A percentile compares a stretch with the other conserved stretches of the same genome.
Conservation (phyloP, 2,888 invertebrate genomes). For the Copidosoma aretas region DNA sequence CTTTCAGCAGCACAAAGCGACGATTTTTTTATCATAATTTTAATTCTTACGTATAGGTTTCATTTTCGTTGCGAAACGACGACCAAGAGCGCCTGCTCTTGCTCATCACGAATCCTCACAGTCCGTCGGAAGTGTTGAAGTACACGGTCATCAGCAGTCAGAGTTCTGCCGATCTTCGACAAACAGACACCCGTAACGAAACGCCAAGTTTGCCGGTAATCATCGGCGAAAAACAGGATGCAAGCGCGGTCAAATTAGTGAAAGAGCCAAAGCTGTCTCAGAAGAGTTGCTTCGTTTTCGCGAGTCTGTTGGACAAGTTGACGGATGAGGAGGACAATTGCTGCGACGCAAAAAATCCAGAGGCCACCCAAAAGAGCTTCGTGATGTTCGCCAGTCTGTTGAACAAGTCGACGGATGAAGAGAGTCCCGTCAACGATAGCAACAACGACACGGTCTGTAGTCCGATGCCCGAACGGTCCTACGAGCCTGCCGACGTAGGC, state of each 20-base stretch:
- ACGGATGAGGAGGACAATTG: neutral
- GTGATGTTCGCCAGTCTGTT: neutral
- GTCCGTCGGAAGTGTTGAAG: slow-evolving; percentile 45
- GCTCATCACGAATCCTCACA: slow-evolving; percentile 48
- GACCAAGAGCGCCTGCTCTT: slow-evolving; percentile 66
- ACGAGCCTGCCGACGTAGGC: slow-evolving; percentile 4
- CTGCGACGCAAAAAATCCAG: neutral
- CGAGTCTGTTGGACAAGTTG: neutral
- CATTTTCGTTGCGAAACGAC: slow-evolving; percentile 75
- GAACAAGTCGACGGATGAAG: neutral
- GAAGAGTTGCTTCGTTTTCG: neutral
- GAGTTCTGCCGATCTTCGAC: too few species aligned
- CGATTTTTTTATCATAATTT: slow-evolving; percentile 7
- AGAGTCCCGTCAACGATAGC: neutral
- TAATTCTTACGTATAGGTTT: slow-evolving; percentile 56
- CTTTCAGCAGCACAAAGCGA: neutral
- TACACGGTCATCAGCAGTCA: neutral
- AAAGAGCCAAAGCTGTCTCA: neutral
- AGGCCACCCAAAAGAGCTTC: neutral
- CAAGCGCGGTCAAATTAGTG: neutral
- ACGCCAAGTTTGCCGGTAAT: too few species aligned
- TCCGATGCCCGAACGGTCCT: slow-evolving; percentile 34
- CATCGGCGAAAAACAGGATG: neutral
- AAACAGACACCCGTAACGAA: too few species aligned
- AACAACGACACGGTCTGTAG: neutral